Percentiles rank a stretch among this genome's conserved stretches.
Evolutionary conservation across 2,888 invertebrate genomes (phyloP).

Genomic region (Amaurobius ferox): DNA sequence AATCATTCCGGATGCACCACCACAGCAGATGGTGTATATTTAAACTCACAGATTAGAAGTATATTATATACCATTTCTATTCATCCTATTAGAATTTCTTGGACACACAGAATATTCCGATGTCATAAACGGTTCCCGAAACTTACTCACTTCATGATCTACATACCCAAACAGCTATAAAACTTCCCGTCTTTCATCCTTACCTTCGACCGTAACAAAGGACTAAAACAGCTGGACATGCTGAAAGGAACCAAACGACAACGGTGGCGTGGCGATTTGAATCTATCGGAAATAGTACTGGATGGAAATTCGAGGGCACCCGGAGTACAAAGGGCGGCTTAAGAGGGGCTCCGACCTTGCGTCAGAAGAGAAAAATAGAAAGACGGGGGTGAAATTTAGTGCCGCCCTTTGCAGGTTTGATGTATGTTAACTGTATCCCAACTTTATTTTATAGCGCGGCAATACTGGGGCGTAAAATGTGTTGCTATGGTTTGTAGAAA

Average conservation of each 20-base stretch:
- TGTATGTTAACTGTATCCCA: neutral
- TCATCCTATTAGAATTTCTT: neutral
- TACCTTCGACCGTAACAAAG: constrained; percentile 6
- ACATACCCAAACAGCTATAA: constrained; percentile 16
- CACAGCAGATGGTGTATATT: neutral
- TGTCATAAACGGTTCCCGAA: neutral
- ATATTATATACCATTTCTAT: constrained; percentile 6
- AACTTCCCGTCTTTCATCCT: neutral
- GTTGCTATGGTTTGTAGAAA: too few relatives aligned
- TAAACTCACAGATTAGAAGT: neutral
- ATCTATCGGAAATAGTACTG: neutral
- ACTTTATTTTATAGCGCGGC: neutral
- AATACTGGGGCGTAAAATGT: neutral
- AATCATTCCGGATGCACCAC: neutral
- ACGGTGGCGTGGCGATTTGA: neutral
- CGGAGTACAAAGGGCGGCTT: neutral
- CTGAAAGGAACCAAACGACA: neutral
- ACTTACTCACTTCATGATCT: constrained; percentile 14
- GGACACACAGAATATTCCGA: neutral
- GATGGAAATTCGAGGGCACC: neutral
- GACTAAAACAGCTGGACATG: neutral
- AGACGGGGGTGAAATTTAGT: neutral
- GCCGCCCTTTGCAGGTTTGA: neutral
- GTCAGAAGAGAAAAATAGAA: neutral
- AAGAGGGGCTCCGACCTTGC: neutral